Base-by-base conservation (phyloP, 2,797 vertebrate genomes). In the Eulemur rubriventer region DNA sequence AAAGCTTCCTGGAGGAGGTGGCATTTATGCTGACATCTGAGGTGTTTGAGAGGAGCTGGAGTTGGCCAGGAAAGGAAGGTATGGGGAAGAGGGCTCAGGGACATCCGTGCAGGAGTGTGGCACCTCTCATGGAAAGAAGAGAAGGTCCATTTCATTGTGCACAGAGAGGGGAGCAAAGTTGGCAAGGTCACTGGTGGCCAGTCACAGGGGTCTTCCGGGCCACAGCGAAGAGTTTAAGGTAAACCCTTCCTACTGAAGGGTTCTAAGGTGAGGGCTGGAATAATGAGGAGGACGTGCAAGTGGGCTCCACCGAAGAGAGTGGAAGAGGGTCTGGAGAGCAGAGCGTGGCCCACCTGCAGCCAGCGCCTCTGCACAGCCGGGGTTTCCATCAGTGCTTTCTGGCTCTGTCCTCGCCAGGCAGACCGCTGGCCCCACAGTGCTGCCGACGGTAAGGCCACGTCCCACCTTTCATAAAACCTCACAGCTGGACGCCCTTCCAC, bases 91-190 rank as follows among this genome's bases (percentile, higher is more conserved):
- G 59, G 14, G n/a, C 7, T 30, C 59, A 28, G 24, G 28, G 20
- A 52, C n/a, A 35, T 65, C 67, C 8, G 5, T 13, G 35, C 30
- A n/a, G 35, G n/a, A n/a, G 28, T 24, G 35, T 33, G 28, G 18
- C 13, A 35, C 35, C 46, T 79, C 61, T 55, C 18, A 7, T 26
- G 35, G 46, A 41, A 20, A 1, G 17, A 35, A 14, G 10, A 69
- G n/a, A 11, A 20, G 33, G 46, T 4, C 9, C 26, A 3, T 2
- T 3, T n/a, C 1, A 1, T 86, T 17, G 6, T 0, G 0, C 10
- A 59, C 57, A 28, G 48, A 57, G 7, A 18, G 69, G 0, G 17
- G 4, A 13, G 13, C 38, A 6, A 65, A 57, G 61, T 16, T 0
- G 1, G 65, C 3, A 30, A 33, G 7, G 9, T 0, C 2, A 17